Conservation (phyloP, 1,140 invertebrate genomes). For the Ceratina calcarata region DNA sequence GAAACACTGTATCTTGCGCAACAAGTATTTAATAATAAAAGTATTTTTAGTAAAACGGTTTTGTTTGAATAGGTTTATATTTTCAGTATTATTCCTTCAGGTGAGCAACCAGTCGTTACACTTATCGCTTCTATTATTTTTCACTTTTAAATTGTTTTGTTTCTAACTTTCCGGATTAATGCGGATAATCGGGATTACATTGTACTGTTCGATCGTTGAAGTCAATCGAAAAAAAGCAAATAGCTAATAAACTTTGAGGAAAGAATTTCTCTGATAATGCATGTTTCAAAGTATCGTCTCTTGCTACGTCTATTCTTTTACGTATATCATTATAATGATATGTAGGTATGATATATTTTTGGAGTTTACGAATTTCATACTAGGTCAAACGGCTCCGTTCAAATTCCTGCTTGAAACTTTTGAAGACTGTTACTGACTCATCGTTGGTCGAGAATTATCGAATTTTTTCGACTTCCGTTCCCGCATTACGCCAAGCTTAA, state of each 20-base stretch:
- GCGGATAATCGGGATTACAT: constrained; percentile 38
- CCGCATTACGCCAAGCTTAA: constrained; percentile 6
- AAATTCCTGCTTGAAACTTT: constrained; percentile 24
- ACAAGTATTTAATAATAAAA: constrained; percentile 23
- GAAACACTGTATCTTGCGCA: constrained; percentile 13
- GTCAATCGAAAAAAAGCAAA: constrained; percentile 8
- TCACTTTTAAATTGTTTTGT: neutral
- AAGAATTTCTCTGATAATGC: constrained; percentile 25
- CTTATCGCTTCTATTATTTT: neutral
- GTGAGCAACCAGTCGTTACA: neutral
- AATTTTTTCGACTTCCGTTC: constrained; percentile 12
- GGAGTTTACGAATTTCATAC: constrained; percentile 15
- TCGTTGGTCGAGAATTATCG: constrained; percentile 17
- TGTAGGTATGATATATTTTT: constrained; percentile 22
- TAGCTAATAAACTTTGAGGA: constrained; percentile 25
- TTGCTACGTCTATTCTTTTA: constrained; percentile 36
- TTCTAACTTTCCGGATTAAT: neutral
- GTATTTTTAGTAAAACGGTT: constrained; percentile 24
- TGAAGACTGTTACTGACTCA: constrained; percentile 37
- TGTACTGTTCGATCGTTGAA: constrained; percentile 25
- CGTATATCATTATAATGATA: neutral
- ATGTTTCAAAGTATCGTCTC: constrained; percentile 35
- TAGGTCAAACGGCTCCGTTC: constrained; percentile 9
- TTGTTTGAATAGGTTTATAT: constrained; percentile 1
- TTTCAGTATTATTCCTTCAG: neutral